phyloP scores from a whole-genome alignment of 1,140 invertebrate species.

The Tetramorium simillimum region DNA sequence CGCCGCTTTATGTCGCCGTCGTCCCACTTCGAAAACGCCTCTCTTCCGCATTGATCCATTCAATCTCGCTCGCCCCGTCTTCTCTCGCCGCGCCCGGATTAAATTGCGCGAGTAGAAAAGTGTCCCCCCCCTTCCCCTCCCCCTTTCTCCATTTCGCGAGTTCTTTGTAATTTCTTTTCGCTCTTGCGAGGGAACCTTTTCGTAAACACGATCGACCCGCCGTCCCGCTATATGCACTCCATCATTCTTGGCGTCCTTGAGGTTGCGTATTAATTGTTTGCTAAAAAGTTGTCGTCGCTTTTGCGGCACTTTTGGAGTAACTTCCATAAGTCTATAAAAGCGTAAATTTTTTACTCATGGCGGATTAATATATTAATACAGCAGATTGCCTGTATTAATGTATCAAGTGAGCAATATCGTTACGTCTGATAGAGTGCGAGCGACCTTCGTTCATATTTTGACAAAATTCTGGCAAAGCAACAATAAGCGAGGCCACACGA shows the following conservation, averaged over 20 bases:
- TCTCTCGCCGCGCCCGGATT: constrained; percentile 30
- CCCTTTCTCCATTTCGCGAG: background rate
- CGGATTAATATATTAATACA: background rate
- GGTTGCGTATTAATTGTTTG: constrained; percentile 33
- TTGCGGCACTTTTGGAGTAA: background rate
- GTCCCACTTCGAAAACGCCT: constrained; percentile 48
- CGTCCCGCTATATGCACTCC: background rate
- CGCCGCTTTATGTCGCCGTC: constrained; percentile 18
- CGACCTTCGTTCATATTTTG: constrained; percentile 22
- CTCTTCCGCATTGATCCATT: constrained; percentile 58
- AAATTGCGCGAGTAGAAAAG: constrained; percentile 47
- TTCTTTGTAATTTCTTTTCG: constrained; percentile 13
- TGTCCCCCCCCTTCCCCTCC: background rate
- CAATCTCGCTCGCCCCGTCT: constrained; percentile 27
- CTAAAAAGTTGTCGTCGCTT: background rate
- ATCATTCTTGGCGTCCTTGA: background rate
- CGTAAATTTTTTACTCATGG: background rate
- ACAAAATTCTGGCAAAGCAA: background rate
- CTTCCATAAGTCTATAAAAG: background rate
- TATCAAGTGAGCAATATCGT: background rate
- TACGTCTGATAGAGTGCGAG: background rate
- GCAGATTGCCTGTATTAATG: background rate
- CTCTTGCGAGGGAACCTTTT: background rate
- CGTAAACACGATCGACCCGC: constrained; percentile 28
- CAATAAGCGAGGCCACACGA: background rate